A percentile compares a stretch with the other conserved stretches of the same genome.
phyloP scores from a whole-genome alignment of 2,888 invertebrate genomes.

The Sialis fuliginosa region DNA sequence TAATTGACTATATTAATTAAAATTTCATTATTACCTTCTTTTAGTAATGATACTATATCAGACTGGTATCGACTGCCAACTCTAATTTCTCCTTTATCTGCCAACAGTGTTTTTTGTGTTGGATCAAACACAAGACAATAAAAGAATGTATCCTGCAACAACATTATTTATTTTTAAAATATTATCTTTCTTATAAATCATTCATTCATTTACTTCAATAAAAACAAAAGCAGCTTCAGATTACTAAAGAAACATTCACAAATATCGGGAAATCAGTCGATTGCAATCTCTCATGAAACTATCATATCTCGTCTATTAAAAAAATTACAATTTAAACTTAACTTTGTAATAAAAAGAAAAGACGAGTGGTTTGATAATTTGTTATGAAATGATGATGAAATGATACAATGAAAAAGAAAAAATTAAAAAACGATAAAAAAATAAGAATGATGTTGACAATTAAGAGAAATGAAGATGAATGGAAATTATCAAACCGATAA shows the following conservation, averaged over 20 bases:
- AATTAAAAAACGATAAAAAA: too few relatives aligned
- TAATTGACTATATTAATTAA: background rate
- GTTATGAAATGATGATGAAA: too few relatives aligned
- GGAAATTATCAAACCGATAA: background rate
- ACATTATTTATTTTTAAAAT: background rate
- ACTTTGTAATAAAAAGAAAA: too few relatives aligned
- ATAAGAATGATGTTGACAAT: background rate
- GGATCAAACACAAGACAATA: slow-evolving; percentile 99
- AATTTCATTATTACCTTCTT: slow-evolving; percentile 38
- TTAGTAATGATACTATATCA: slow-evolving; percentile 67
- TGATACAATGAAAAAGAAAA: too few relatives aligned
- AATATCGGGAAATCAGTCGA: slow-evolving; percentile 9
- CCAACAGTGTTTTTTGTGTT: slow-evolving; percentile 93
- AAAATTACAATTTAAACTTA: too few relatives aligned
- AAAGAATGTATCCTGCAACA: slow-evolving; percentile 87
- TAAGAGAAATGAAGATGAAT: background rate
- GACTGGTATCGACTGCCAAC: slow-evolving; percentile 94
- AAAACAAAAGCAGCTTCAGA: slow-evolving; percentile 16
- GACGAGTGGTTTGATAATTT: too few relatives aligned
- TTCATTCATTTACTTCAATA: background rate
- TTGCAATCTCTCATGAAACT: background rate
- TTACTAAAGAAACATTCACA: slow-evolving; percentile 24
- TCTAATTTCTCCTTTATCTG: slow-evolving; percentile 93
- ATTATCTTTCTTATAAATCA: background rate
- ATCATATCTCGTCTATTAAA: too few relatives aligned